Base-by-base conservation (phyloP, 2,888 invertebrate species). In the Petrophora chlorosata region DNA sequence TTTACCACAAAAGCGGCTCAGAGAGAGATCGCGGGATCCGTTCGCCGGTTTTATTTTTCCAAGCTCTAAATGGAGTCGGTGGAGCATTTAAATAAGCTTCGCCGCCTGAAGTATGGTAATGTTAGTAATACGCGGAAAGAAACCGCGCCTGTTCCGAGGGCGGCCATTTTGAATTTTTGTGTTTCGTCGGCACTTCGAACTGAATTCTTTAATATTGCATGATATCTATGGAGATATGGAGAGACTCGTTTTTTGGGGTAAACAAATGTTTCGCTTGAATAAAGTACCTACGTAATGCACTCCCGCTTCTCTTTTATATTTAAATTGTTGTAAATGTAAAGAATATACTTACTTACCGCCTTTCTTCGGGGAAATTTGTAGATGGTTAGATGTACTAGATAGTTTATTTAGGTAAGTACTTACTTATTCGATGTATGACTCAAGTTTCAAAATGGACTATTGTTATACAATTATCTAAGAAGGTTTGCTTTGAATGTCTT, bases 51-150 rank as follows among this genome's bases (percentile, higher is more conserved):
- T 90, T 90, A 89, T 90, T 89, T 89, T 89, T 85, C 85, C 88
- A 86, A 89, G 87, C 86, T 89, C 86, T 90, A 89, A 90, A 89
- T 90, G 89, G 89, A 90, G 89, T 87, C 90, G 86, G 89, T 88
- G 89, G 88, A 85, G 88, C 90, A 90, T 90, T 90, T 90, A 89
- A 89, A 90, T 90, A 90, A 90, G 88, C 89, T 82, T 81, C 88
- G 79, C 74, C 77, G 85, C 74, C 85, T 87, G 86, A 86, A 88
- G 87, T 88, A 90, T 89, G 90, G 88, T 90, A 90, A 90, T 90
- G 87, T 84, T 78, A 79, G 85, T 88, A 88, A 88, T 88, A 87
- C 87, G 83, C 79, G 79, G 75, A 77, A 82, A 85, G 87, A 82
- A 86, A 86, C 84, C 82, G 81, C 82, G 79, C 76, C 73, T 74